phyloP scores from a whole-genome alignment of 2,113 vertebrate genomes.

The Actenoides lindsayi region DNA sequence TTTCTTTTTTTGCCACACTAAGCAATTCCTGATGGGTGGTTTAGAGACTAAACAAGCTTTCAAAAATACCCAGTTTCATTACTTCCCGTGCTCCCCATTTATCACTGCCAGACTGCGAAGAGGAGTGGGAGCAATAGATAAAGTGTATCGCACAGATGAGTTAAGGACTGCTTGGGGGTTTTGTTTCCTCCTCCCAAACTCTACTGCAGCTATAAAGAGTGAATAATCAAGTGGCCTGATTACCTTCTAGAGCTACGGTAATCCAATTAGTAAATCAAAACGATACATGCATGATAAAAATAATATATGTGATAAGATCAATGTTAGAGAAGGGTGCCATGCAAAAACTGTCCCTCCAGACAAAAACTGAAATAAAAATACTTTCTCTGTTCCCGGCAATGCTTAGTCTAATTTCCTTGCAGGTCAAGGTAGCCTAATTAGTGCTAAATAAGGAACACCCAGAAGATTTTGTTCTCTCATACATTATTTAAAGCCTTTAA shows the following conservation, averaged over 20 bases:
- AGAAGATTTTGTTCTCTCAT: slow-evolving; percentile 23
- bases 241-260: neutral
- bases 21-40: neutral
- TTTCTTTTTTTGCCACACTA: neutral
- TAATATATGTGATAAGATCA: neutral
- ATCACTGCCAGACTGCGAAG: neutral
- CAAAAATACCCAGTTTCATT: neutral
- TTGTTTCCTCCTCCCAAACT: neutral
- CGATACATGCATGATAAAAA: neutral
- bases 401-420: slow-evolving; percentile 23
- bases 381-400: neutral
- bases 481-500: neutral
- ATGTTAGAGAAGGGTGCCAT: neutral
- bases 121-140: neutral
- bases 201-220: neutral
- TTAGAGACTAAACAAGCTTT: neutral
- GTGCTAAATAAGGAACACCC: slow-evolving; percentile 63
- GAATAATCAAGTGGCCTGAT: slow-evolving; percentile 19
- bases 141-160: neutral
- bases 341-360: slow-evolving; percentile 13
- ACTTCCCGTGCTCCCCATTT: neutral
- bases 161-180: neutral
- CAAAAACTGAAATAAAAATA: slow-evolving; percentile 54
- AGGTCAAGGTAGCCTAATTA: slow-evolving; percentile 61
- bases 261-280: slow-evolving; percentile 30